Conservation (phyloP, 2,888 invertebrate species). For the Drosophila kokeensis region DNA sequence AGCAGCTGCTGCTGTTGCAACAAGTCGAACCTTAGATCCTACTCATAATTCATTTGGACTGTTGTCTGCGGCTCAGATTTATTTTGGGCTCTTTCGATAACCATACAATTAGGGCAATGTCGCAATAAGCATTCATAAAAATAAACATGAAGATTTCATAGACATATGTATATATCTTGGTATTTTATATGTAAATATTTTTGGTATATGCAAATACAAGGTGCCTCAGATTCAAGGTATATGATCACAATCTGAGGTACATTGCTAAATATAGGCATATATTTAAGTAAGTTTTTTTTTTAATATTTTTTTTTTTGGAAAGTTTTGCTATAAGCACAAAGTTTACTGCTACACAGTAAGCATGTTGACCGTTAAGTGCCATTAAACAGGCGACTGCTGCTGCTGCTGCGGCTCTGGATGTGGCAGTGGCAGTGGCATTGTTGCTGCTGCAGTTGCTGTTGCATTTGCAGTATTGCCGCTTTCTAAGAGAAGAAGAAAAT, state of each 20-base stretch:
- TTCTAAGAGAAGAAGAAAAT: constrained; percentile 69
- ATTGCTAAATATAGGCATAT: constrained; percentile 41
- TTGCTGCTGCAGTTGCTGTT: constrained; percentile 48
- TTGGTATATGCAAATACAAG: constrained; percentile 64
- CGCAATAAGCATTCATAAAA: constrained; percentile 47
- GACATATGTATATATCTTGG: constrained; percentile 18
- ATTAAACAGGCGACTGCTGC: constrained; percentile 72
- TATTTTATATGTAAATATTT: constrained; percentile 38
- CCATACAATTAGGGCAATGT: constrained; percentile 72
- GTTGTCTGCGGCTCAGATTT: constrained; percentile 56
- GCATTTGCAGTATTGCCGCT: constrained; percentile 54
- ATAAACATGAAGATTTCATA: constrained; percentile 22
- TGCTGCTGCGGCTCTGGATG: constrained; percentile 20
- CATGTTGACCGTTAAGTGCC: constrained; percentile 78
- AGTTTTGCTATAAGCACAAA: constrained; percentile 63
- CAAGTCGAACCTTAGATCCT: constrained; percentile 23
- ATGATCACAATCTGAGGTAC: constrained; percentile 31
- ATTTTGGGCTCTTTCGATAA: constrained; percentile 67
- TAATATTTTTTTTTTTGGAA: constrained; percentile 47
- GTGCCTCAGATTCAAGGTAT: constrained; percentile 24
- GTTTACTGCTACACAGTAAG: constrained; percentile 77
- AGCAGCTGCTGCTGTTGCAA: constrained; percentile 36
- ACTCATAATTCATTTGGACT: constrained; percentile 63
- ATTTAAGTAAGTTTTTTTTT: constrained; percentile 25
- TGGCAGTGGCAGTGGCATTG: constrained; percentile 59